Evolutionary conservation across 2,797 vertebrate species (phyloP).

Genomic region (Malurus leucopterus): DNA sequence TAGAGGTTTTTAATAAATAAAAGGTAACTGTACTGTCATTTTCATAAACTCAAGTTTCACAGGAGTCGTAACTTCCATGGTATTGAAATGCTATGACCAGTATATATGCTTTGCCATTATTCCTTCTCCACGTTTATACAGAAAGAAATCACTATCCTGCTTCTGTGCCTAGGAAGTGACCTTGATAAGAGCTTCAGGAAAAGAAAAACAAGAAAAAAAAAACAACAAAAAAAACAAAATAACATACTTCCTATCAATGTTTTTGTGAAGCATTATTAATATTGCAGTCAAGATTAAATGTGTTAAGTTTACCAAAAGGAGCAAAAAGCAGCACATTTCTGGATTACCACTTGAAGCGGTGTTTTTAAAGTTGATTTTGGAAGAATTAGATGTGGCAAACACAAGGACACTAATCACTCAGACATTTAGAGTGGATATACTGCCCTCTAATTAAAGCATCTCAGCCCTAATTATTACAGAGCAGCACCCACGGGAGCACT

Average conservation of each 20-base stretch:
- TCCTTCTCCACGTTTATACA: background rate
- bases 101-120: background rate
- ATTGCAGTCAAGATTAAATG: background rate
- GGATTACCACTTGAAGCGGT: fast-evolving
- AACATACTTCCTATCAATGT: background rate
- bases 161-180: background rate
- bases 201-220: fast-evolving
- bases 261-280: background rate
- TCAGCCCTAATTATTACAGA: background rate
- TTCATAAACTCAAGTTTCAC: background rate
- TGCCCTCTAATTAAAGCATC: background rate
- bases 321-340: background rate
- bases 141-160: background rate
- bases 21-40: background rate
- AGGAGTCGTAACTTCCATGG: background rate
- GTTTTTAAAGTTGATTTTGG: background rate
- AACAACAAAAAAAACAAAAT: background rate
- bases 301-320: background rate
- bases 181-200: background rate
- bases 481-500: background rate
- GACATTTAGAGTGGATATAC: background rate
- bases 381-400: background rate
- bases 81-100: background rate
- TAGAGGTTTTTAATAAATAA: background rate
- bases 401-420: background rate